phyloP scores from a whole-genome alignment of 2,888 invertebrate genomes.

The Oligia strigilis region DNA sequence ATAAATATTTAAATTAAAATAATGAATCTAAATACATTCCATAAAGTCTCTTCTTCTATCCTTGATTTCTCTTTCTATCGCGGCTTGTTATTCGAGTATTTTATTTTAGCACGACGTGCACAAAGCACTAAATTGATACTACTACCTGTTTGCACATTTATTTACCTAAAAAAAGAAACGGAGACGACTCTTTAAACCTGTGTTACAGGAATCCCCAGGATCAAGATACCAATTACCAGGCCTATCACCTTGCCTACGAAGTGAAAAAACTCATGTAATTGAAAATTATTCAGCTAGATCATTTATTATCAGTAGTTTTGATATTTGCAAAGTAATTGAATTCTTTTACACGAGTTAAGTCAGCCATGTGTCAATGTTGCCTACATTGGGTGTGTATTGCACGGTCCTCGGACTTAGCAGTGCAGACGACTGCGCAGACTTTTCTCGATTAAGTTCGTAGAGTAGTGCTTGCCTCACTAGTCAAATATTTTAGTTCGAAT shows the following conservation, averaged over 20 bases:
- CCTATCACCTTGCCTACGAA: slow-evolving; percentile 99
- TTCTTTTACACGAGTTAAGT: slow-evolving; percentile 73
- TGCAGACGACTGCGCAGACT: slow-evolving; percentile 68
- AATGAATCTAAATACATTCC: slow-evolving; percentile 50
- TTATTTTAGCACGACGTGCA: slow-evolving; percentile 67
- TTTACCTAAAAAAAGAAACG: slow-evolving; percentile 72
- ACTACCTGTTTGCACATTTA: slow-evolving; percentile 63
- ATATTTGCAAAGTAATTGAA: slow-evolving; percentile 70
- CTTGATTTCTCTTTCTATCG: slow-evolving; percentile 72
- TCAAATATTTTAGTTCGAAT: slow-evolving; percentile 62
- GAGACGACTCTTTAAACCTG: slow-evolving; percentile 92
- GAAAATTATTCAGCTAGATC: slow-evolving; percentile 86
- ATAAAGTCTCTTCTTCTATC: slow-evolving; percentile 66
- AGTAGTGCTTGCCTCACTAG: slow-evolving; percentile 78
- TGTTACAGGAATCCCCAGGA: slow-evolving; percentile 96
- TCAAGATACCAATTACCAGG: slow-evolving; percentile 98
- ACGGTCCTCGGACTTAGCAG: slow-evolving; percentile 37
- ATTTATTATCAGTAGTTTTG: slow-evolving; percentile 79
- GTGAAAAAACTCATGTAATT: slow-evolving; percentile 99
- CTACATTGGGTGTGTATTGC: slow-evolving; percentile 56
- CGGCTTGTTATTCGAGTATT: slow-evolving; percentile 75
- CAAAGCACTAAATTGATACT: slow-evolving; percentile 61
- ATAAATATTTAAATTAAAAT: slow-evolving; percentile 52
- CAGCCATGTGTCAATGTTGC: slow-evolving; percentile 65
- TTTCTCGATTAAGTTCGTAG: slow-evolving; percentile 71